A percentile compares a stretch with the other conserved stretches of the same genome.
These are phyloP conservation scores for Carlito syrichta DNA, from an alignment of 2,113 vertebrate genomes.

Conservation along the genomic window DNA sequence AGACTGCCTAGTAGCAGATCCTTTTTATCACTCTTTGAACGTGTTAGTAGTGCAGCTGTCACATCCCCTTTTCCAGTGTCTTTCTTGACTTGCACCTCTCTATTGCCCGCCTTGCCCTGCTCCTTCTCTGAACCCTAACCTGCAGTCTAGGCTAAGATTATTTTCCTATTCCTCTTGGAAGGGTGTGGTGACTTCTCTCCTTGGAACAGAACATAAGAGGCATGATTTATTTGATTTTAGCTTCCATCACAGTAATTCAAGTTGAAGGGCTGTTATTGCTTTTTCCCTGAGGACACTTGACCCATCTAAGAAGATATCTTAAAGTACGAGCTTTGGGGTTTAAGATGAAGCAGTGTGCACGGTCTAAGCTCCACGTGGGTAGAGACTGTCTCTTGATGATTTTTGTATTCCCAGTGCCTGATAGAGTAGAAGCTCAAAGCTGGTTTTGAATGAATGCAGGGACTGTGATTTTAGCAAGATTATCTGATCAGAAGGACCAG, in stretches of 20 bases:
- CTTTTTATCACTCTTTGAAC: background rate
- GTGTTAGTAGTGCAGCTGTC: background rate
- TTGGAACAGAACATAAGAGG: background rate
- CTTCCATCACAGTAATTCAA: background rate
- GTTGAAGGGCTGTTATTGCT: background rate
- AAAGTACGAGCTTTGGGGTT: conserved; percentile 42
- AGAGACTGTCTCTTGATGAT: background rate
- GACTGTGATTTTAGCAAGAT: conserved; percentile 56
- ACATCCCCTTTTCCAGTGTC: background rate
- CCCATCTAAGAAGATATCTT: conserved; percentile 14
- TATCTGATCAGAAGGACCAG: conserved; percentile 42
- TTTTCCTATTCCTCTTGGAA: background rate
- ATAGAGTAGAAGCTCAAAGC: background rate
- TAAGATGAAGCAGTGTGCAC: background rate
- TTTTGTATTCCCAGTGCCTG: background rate
- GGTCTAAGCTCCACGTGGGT: background rate
- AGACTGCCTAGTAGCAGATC: background rate
- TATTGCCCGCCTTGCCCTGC: background rate
- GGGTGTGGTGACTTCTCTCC: background rate
- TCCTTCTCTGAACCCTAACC: background rate
- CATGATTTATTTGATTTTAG: background rate
- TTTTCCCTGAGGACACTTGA: conserved; percentile 17
- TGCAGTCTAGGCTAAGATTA: background rate
- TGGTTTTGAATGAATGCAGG: conserved; percentile 54
- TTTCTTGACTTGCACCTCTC: background rate